Evolutionary conservation across 2,797 vertebrate genomes (phyloP), one percentile per base, ranked within the genome.

Genomic region (Chlorospingus flavigularis): DNA sequence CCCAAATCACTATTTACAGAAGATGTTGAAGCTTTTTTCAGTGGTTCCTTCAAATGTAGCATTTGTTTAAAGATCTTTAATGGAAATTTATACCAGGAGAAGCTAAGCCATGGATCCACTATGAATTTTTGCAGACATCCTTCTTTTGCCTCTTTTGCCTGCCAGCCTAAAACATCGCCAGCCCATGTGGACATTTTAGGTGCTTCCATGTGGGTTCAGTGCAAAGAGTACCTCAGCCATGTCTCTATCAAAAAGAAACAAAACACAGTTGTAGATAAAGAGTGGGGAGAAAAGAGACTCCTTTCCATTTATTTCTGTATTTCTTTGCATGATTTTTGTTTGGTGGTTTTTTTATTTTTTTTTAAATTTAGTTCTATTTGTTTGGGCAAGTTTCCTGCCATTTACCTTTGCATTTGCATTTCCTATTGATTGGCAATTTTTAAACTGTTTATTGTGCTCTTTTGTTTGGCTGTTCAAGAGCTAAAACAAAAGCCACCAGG

Each of bases 401-500:
- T 97, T 98, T 98, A 97, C 97, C 97, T 97, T 97, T 94, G 79
- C 96, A 97, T 98, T 98, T 98, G 94, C 98, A 97, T 98, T 96
- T 97, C 96, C 97, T 97, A 98, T 98, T 98, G 98, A 98, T 97
- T 97, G 97, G 96, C 96, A 96, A 98, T 98, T 98, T 97, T 96
- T 95, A 97, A 98, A 98, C 97, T 98, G 97, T 98, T 98, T 98
- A 99, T 99, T 99, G 98, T 98, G 97, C 95, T 98, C 97, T 98
- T 98, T 98, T 98, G 98, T 98, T 97, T 97, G 97, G 96, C 97
- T 98, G 98, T 97, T 98, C 96, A 97, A 98, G 97, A 98, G 98
- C 98, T 97, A 98, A 98, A 98, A 99, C 98, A 99, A 98, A 98
- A 99, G 98, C 98, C 98, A 98, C 98, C 98, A 98, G 99, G 98